Evolutionary conservation across 2,113 vertebrate species (phyloP), one percentile per base, ranked within the genome.

Genomic region (Caranx ignobilis): DNA sequence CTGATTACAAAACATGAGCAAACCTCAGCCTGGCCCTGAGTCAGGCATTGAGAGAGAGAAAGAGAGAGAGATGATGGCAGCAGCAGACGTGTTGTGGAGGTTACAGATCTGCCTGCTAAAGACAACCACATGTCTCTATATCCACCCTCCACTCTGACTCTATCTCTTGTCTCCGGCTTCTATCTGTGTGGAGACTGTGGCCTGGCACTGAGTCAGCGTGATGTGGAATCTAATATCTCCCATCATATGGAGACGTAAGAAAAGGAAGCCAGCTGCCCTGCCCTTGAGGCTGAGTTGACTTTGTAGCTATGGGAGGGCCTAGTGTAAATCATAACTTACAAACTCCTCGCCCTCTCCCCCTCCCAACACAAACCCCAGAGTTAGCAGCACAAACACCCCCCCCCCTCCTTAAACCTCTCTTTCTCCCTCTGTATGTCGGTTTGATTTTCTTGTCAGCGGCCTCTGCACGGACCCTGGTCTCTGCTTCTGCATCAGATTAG

Each of bases 181-280:
- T 93, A 94, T 94, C 93, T 31, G 88, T 90, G 89, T 94, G 96
- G 94, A 95, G 95, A 92, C 95, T 95, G 95, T 91, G 95, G 95
- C 92, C 92, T 95, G 95, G 95, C 95, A 91, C 61, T 35, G 71
- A 85, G 88, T 95, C 95, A 94, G 93, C 86, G 70, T 79, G 83
- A 92, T 93, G 91, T 87, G 93, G 93, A 84, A 87, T 83, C 88
- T 88, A 89, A 89, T 91, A 90, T 79, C 84, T 94, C 94, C 86
- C 89, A 82, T 92, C 90, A 63, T 89, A 91, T 83, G 86, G 90
- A 91, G 86, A 74, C 63, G 52, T 79, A 82, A 87, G 75, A 72
- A 87, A 89, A 81, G 69, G 68, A 92, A 85, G 65, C 82, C 77
- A 59, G 81, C 85, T 65, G 32, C 87, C 84, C 82, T 57, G 82